These are phyloP conservation scores for Tyrophagus putrescentiae DNA, from an alignment of 1,140 invertebrate species.

Conservation along the genomic window DNA sequence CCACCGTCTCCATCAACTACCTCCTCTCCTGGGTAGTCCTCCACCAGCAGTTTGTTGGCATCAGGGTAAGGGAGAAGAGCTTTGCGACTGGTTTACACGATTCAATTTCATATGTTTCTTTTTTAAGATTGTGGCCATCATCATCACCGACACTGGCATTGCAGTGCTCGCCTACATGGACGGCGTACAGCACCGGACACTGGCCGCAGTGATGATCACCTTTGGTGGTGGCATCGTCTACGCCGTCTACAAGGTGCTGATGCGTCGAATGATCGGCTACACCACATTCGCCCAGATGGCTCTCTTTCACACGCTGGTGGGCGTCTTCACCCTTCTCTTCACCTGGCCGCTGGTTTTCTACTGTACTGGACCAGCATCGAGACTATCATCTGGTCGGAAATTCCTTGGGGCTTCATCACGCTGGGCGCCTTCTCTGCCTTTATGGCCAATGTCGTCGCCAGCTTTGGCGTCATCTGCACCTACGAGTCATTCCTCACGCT, in stretches of 20 bases:
- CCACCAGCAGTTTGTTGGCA: conserved; percentile 87
- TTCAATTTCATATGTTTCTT: background rate
- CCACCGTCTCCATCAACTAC: conserved; percentile 81
- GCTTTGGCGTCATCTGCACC: conserved; percentile 73
- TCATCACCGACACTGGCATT: conserved; percentile 81
- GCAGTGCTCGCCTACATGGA: conserved; percentile 88
- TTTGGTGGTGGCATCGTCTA: conserved; percentile 7
- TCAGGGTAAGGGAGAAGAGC: conserved; percentile 52
- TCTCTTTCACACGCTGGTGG: conserved; percentile 69
- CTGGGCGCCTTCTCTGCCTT: conserved; percentile 25
- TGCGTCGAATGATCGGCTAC: conserved; percentile 78
- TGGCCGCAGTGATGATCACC: conserved; percentile 16
- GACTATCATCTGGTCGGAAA: conserved; percentile 43
- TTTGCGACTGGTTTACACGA: background rate
- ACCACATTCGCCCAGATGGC: conserved; percentile 70
- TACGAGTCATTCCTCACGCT: conserved; percentile 84
- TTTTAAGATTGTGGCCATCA: conserved; percentile 76
- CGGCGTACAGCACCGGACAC: conserved; percentile 43
- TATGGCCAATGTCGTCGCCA: conserved; percentile 77
- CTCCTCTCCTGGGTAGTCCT: conserved; percentile 86
- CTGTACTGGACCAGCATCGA: conserved; percentile 71
- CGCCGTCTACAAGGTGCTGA: conserved; percentile 49
- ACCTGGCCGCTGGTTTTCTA: conserved; percentile 69
- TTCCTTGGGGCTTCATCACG: conserved; percentile 27
- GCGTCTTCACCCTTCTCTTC: conserved; percentile 60